These are phyloP conservation scores for Mechanitis messenoides DNA, from an alignment of 2,888 invertebrate genomes.

Conservation along the genomic window DNA sequence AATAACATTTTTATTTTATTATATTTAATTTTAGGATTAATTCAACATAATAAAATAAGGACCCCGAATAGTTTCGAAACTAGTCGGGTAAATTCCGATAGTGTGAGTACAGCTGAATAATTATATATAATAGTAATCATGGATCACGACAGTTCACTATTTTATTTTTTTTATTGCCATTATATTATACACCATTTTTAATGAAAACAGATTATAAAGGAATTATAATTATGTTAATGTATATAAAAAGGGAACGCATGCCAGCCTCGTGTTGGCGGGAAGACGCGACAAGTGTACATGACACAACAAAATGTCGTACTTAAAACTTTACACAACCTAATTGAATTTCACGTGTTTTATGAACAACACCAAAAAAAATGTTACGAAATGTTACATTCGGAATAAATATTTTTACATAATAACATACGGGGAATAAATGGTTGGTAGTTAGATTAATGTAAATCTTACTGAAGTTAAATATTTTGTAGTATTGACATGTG, in stretches of 20 bases:
- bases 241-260: slow-evolving; percentile 16
- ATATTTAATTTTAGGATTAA: too few relatives aligned
- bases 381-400: slow-evolving; percentile 39
- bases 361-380: slow-evolving; percentile 35
- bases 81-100: too few relatives aligned
- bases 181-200: slow-evolving; percentile 25
- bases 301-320: slow-evolving; percentile 38
- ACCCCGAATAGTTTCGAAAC: too few relatives aligned
- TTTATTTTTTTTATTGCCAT: too few relatives aligned
- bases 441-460: neutral
- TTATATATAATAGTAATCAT: too few relatives aligned
- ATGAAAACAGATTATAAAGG: slow-evolving; percentile 13
- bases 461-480: too few relatives aligned
- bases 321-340: slow-evolving; percentile 31
- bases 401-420: slow-evolving; percentile 42
- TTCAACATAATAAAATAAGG: too few relatives aligned
- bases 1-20: too few relatives aligned
- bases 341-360: slow-evolving; percentile 40
- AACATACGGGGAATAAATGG: slow-evolving; percentile 33
- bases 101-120: too few relatives aligned
- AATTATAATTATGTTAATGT: neutral
- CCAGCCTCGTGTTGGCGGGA: slow-evolving; percentile 24
- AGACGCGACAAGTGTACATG: slow-evolving; percentile 48
- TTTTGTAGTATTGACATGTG: too few relatives aligned
- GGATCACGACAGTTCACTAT: too few relatives aligned